Evolutionary conservation across 2,888 invertebrate species (phyloP).

Genomic region (Troilus luridus): DNA sequence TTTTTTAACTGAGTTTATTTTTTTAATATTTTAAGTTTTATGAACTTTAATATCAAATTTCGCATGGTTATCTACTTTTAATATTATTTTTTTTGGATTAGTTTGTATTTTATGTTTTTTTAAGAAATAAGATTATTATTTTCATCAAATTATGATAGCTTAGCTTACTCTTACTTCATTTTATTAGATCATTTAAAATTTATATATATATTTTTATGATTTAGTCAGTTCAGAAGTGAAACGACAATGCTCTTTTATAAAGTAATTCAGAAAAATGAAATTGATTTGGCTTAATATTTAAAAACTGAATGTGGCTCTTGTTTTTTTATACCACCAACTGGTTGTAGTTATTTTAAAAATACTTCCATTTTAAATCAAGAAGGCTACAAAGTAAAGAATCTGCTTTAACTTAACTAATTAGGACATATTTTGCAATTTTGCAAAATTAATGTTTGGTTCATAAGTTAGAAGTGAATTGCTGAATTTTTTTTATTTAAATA

Average conservation of each 20-base stretch:
- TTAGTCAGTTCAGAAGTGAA: neutral
- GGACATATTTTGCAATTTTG: no score
- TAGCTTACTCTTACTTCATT: neutral
- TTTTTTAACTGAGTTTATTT: neutral
- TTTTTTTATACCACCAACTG: no score
- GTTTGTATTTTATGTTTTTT: neutral
- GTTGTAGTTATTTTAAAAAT: no score
- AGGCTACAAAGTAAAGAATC: no score
- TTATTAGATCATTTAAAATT: neutral
- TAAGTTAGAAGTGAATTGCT: neutral
- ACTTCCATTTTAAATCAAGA: no score
- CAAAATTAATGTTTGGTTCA: no score
- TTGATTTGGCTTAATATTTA: no score
- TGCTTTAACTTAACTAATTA: no score
- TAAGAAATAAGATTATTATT: neutral
- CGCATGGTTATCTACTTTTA: slow-evolving; percentile 6
- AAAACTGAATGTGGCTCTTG: no score
- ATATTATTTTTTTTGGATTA: neutral
- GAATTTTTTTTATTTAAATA: neutral
- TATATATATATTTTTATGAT: neutral
- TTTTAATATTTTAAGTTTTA: neutral
- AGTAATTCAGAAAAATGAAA: neutral
- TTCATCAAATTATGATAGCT: neutral
- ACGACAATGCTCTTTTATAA: no score
- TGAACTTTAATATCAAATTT: neutral